Evolutionary conservation across 1,140 invertebrate species (phyloP).

Genomic region (Archegozetes longisetosus): DNA sequence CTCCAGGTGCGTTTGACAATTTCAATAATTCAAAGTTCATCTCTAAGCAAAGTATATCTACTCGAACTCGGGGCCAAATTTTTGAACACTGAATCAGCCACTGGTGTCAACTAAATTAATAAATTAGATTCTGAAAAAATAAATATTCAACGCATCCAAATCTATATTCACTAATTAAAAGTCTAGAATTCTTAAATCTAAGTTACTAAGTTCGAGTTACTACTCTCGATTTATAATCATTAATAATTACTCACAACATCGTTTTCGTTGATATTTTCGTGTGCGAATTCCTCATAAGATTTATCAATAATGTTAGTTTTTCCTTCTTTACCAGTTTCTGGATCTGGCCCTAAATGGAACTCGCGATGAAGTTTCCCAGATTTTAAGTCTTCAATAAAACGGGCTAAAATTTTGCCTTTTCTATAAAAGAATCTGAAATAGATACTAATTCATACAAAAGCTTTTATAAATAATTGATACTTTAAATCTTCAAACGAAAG

Average conservation of each 20-base stretch:
- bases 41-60: not conserved
- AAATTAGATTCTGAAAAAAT: not conserved
- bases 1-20: too few relatives aligned
- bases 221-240: too few relatives aligned
- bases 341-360: constrained; percentile 92
- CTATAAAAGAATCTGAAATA: too few relatives aligned
- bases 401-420: constrained; percentile 53
- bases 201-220: too few relatives aligned
- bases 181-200: too few relatives aligned
- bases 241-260: not conserved
- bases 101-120: not conserved
- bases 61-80: not conserved
- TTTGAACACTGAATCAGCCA: not conserved
- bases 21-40: not conserved
- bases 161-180: too few relatives aligned
- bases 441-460: too few relatives aligned
- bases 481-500: constrained; percentile 26
- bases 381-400: constrained; percentile 82
- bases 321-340: constrained; percentile 29
- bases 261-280: not conserved
- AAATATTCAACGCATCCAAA: too few relatives aligned
- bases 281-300: too few relatives aligned
- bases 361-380: constrained; percentile 95
- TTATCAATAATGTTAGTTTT: constrained; percentile 50
- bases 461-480: too few relatives aligned